These are phyloP conservation scores for Boleophthalmus pectinirostris DNA, from an alignment of 2,113 vertebrate species.

Conservation along the genomic window DNA sequence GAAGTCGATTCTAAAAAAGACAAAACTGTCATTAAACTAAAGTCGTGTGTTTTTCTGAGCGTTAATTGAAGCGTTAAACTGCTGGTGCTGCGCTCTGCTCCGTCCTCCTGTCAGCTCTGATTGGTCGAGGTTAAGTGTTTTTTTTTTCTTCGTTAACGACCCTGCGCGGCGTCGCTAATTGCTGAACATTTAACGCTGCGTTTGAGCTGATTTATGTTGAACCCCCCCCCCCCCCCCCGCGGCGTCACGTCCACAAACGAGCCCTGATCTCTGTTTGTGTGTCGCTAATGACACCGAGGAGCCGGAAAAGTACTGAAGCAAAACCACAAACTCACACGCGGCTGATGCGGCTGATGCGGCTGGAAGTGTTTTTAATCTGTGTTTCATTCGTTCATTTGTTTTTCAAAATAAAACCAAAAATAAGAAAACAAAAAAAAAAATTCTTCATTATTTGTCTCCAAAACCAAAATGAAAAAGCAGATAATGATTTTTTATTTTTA, in stretches of 20 bases:
- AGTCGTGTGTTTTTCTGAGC: background rate
- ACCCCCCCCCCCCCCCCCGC: too few species aligned
- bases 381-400: too few species aligned
- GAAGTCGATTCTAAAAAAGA: too few species aligned
- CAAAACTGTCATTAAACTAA: background rate
- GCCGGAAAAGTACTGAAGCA: background rate
- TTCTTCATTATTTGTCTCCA: too few species aligned
- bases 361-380: too few species aligned
- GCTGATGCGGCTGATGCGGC: background rate
- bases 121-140: constrained; percentile 11
- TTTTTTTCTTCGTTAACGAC: constrained; percentile 22
- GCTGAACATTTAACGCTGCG: constrained; percentile 9
- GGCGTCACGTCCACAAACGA: constrained; percentile 20
- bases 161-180: constrained; percentile 31
- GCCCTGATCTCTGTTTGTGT: constrained; percentile 31
- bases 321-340: background rate
- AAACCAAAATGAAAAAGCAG: too few species aligned
- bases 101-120: background rate
- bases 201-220: constrained; percentile 18
- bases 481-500: too few species aligned
- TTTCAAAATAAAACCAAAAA: too few species aligned
- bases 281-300: constrained; percentile 34
- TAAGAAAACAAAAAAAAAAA: too few species aligned
- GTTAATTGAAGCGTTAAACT: background rate
- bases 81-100: too few species aligned